Evolutionary conservation across 2,888 invertebrate species (phyloP), one percentile per base, ranked within the genome.

Genomic region (Drosophila borborema): DNA sequence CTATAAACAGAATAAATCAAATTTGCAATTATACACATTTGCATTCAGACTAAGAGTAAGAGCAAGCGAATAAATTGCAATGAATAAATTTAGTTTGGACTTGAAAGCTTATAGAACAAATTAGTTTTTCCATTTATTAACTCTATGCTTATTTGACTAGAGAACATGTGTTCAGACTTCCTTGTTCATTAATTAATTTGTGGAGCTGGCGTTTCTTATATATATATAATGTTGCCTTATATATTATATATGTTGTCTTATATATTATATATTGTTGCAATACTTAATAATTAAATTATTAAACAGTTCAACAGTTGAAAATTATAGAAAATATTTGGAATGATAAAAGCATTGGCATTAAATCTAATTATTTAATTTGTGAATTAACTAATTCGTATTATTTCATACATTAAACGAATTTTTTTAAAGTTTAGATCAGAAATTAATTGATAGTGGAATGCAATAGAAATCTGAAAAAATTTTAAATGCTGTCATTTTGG

Each of bases 1-100:
- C 12, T 34, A 65, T 41, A 71, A 20, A 48, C 48, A 53, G 77
- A 45, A 28, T 31, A 60, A 63, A 76, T 70, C 53, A 38, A 55
- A 46, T 12, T 40, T 38, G 59, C 46, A 66, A 73, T 59, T 72
- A 34, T 18, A 53, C n/a, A 48, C 36, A 61, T 73, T 73, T 48
- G 53, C 80, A 74, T 62, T 43, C n/a, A 43, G 43, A 12, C 3
- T 23, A 16, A 8, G 16, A 18, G 5, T 31, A n/a, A 20, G 45
- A 6, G 28, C 1, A n/a, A 49, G 9, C 4, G 34, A 14, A 6
- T 51, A 12, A 34, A 18, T 51, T 18, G 12, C 18, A 20, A 18
- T 36, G 0, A 20, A 53, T 48, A 2, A 23, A 16, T 28, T 48
- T 14, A 14, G 10, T n/a, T 48, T 9, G 3, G 34, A 34, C 18